Percentiles rank a stretch among this genome's conserved stretches.
Evolutionary conservation across 2,797 vertebrate genomes (phyloP).

Genomic region (Perodicticus potto): DNA sequence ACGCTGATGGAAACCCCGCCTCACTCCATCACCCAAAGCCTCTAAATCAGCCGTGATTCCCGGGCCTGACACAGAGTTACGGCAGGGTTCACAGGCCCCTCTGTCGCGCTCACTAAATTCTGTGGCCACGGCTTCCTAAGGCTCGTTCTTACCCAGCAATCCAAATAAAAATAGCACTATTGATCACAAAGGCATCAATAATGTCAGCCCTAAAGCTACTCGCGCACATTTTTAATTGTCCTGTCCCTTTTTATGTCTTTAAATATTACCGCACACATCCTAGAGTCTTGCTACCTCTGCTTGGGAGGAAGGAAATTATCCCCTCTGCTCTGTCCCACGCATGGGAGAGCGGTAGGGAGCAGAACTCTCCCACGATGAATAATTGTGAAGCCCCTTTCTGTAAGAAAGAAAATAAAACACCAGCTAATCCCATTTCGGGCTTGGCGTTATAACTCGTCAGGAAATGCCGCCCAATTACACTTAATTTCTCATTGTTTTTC

Average conservation of each 20-base stretch:
- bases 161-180: conserved; percentile 59
- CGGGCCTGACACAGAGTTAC: not conserved
- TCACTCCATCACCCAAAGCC: conserved; percentile 36
- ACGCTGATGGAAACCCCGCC: not conserved
- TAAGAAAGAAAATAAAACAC: conserved; percentile 75
- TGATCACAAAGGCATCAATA: conserved; percentile 67
- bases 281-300: not conserved
- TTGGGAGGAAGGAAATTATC: not conserved
- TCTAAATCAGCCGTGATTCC: conserved; percentile 45
- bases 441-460: conserved; percentile 73
- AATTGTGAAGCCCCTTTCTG: conserved; percentile 77
- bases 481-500: conserved; percentile 85
- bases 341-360: conserved; percentile 70
- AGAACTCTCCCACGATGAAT: conserved; percentile 63
- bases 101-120: not conserved
- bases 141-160: conserved; percentile 42
- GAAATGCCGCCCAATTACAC: conserved; percentile 85
- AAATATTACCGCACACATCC: conserved; percentile 28
- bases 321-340: not conserved
- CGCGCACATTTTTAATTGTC: conserved; percentile 54
- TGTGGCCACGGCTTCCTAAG: not conserved
- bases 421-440: conserved; percentile 55
- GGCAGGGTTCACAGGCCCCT: not conserved
- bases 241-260: conserved; percentile 53
- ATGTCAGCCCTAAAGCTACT: conserved; percentile 42